phyloP scores from a whole-genome alignment of 2,113 vertebrate species.

The Neomonachus schauinslandi region DNA sequence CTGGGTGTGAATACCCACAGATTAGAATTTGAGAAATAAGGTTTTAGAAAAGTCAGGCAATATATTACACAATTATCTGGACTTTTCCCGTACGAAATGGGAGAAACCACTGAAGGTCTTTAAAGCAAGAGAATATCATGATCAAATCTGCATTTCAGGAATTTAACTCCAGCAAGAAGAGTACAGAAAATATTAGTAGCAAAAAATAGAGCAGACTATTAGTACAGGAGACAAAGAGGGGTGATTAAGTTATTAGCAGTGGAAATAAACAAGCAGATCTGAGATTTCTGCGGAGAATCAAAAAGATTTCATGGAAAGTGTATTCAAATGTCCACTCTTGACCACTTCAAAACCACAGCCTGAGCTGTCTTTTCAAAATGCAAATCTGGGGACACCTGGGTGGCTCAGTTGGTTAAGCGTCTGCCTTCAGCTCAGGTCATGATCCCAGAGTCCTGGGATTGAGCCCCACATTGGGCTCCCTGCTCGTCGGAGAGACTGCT shows the following conservation, averaged over 20 bases:
- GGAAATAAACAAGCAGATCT: conserved; percentile 16
- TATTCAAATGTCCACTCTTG: neutral
- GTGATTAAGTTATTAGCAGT: neutral
- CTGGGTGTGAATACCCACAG: neutral
- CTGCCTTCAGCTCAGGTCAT: neutral
- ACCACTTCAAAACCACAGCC: conserved; percentile 2
- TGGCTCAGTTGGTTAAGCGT: neutral
- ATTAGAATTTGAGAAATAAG: neutral
- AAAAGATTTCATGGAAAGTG: neutral
- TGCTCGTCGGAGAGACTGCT: neutral
- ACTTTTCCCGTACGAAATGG: neutral
- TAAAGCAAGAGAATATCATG: neutral
- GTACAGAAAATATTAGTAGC: neutral
- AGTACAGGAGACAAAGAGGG: neutral
- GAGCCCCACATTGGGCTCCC: neutral
- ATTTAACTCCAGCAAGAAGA: neutral
- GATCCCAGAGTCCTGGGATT: neutral
- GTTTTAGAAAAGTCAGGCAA: neutral
- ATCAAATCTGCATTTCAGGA: conserved; percentile 38
- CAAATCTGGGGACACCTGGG: neutral
- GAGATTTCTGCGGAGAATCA: neutral
- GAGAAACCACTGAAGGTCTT: neutral
- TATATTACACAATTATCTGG: neutral
- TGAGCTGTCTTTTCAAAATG: neutral
- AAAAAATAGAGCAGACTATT: neutral